A percentile compares a stretch with the other conserved stretches of the same genome.
Evolutionary conservation across 2,888 invertebrate species (phyloP).

Genomic region (Leptinotarsa rubiginosa): DNA sequence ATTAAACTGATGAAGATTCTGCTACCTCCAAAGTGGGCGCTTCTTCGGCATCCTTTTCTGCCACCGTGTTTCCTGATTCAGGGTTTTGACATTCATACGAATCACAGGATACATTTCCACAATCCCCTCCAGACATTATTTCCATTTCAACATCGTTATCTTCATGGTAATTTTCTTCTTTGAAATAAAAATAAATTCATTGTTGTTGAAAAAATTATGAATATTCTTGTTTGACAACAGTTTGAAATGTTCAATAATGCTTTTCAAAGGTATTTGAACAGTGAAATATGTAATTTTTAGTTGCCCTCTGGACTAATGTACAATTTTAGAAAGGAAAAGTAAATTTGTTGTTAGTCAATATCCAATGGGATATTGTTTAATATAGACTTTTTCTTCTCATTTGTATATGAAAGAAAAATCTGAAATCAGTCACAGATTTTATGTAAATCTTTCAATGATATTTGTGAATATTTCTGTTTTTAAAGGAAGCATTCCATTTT

Average conservation of each 20-base stretch:
- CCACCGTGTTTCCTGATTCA: slow-evolving; percentile 57
- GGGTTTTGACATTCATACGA: slow-evolving; percentile 54
- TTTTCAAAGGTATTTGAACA: too few species aligned
- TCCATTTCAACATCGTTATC: slow-evolving; percentile 90
- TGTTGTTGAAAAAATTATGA: background rate
- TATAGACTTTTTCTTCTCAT: too few species aligned
- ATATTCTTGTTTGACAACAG: too few species aligned
- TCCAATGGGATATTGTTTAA: too few species aligned
- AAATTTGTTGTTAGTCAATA: too few species aligned
- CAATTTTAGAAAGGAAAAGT: too few species aligned
- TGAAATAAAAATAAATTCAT: background rate
- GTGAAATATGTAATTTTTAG: background rate
- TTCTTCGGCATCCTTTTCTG: slow-evolving; percentile 59
- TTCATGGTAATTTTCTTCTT: slow-evolving; percentile 79
- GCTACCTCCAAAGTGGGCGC: slow-evolving; percentile 41
- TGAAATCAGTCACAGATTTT: too few species aligned
- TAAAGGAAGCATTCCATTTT: too few species aligned
- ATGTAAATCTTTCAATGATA: too few species aligned
- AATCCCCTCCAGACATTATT: slow-evolving; percentile 78
- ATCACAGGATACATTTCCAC: slow-evolving; percentile 52
- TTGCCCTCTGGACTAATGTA: background rate
- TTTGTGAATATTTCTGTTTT: too few species aligned
- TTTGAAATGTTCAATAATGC: too few species aligned
- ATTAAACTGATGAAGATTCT: background rate
- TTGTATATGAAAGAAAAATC: too few species aligned